These are phyloP conservation scores for Eurosta solidaginis DNA, from an alignment of 1,140 invertebrate species.

Conservation along the genomic window DNA sequence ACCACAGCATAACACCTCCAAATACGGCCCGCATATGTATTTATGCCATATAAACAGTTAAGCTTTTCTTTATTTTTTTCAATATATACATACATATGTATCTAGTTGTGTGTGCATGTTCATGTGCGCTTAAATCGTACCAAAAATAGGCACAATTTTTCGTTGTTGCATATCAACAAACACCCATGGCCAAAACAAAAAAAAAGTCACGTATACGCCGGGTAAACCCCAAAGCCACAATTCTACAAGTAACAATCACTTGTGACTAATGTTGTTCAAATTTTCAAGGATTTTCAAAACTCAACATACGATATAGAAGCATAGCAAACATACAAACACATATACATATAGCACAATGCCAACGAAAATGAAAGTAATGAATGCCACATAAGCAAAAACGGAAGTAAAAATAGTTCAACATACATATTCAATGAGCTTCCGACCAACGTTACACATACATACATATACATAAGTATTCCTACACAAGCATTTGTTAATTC, in stretches of 20 bases:
- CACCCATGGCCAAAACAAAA: neutral
- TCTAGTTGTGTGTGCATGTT: neutral
- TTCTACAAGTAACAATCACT: slow-evolving; percentile 25
- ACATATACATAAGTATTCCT: neutral
- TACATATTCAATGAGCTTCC: slow-evolving; percentile 6
- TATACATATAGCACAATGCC: neutral
- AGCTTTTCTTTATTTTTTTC: neutral
- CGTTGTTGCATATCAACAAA: neutral
- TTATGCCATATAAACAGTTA: too few relatives aligned
- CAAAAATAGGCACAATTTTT: neutral
- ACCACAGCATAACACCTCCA: too few relatives aligned
- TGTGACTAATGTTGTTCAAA: slow-evolving; percentile 21
- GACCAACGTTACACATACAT: neutral
- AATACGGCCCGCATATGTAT: too few relatives aligned
- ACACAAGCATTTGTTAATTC: neutral
- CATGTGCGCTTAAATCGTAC: neutral
- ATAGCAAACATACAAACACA: neutral
- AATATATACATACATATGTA: neutral
- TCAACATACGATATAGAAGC: neutral
- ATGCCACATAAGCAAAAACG: slow-evolving; percentile 25
- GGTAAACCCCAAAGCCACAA: slow-evolving; percentile 1
- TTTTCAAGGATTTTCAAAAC: slow-evolving; percentile 20
- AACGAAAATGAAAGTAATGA: neutral
- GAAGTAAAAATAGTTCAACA: slow-evolving; percentile 12
- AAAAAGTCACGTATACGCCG: slow-evolving; percentile 23